Evolutionary conservation across 1,140 invertebrate genomes (phyloP).

Genomic region (Pseudomyrmex gracilis): DNA sequence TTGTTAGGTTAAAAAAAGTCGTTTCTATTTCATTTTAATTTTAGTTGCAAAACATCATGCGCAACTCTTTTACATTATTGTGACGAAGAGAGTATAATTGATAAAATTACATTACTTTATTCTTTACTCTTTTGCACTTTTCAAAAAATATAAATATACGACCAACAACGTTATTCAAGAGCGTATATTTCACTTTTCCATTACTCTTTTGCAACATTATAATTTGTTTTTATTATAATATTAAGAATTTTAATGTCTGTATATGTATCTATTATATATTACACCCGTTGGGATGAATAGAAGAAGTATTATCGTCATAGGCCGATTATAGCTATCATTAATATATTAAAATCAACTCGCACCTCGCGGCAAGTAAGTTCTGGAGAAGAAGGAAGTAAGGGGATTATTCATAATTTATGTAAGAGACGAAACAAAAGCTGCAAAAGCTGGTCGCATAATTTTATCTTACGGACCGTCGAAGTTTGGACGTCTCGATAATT

Average conservation of each 20-base stretch:
- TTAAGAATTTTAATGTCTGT: too few relatives aligned
- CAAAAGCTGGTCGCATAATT: constrained; percentile 69
- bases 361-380: constrained; percentile 62
- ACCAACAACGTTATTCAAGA: background rate
- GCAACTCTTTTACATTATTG: background rate
- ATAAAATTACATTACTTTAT: constrained; percentile 6
- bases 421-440: constrained; percentile 73
- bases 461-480: constrained; percentile 62
- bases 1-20: background rate
- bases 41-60: background rate
- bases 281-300: background rate
- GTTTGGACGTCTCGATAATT: constrained; percentile 71
- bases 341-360: constrained; percentile 55
- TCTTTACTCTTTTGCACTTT: constrained; percentile 7
- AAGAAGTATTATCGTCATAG: constrained; percentile 4
- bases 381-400: constrained; percentile 56
- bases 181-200: background rate
- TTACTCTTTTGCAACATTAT: background rate
- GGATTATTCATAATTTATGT: constrained; percentile 76
- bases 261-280: background rate
- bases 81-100: constrained; percentile 13
- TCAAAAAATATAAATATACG: constrained; percentile 15
- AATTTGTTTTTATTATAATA: background rate
- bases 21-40: constrained; percentile 10
- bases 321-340: constrained; percentile 37